A percentile compares a stretch with the other conserved stretches of the same genome.
Evolutionary conservation across 2,888 invertebrate genomes (phyloP).

Genomic region (Monopis laevigella): DNA sequence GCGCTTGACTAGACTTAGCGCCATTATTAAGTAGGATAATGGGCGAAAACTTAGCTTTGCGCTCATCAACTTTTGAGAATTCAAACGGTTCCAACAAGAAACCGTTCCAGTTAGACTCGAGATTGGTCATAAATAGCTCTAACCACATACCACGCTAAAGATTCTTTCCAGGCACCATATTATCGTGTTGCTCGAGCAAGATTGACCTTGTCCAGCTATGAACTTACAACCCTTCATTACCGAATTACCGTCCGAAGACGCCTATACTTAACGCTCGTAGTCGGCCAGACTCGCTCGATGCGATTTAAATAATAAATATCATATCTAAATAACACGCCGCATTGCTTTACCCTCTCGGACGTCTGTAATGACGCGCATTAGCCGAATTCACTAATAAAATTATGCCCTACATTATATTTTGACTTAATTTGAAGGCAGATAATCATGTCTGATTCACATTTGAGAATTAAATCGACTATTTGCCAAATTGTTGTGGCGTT

Average conservation of each 20-base stretch:
- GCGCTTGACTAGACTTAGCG: too few species aligned
- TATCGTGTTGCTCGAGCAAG: slow-evolving; percentile 36
- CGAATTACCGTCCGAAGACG: slow-evolving; percentile 53
- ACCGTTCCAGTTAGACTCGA: too few species aligned
- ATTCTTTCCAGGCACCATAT: slow-evolving; percentile 28
- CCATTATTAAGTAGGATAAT: too few species aligned
- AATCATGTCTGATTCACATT: slow-evolving; percentile 50
- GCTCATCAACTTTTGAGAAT: too few species aligned
- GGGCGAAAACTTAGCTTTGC: slow-evolving; percentile 6
- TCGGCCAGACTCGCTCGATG: slow-evolving; percentile 21
- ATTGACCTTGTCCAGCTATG: slow-evolving; percentile 49
- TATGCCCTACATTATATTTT: slow-evolving; percentile 48
- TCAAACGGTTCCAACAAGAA: too few species aligned
- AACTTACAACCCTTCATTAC: slow-evolving; percentile 57
- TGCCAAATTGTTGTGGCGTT: slow-evolving; percentile 5
- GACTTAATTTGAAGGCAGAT: slow-evolving; percentile 54
- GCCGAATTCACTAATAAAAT: slow-evolving; percentile 59
- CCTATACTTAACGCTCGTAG: slow-evolving; percentile 55
- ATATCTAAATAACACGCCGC: slow-evolving; percentile 60
- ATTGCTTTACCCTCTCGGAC: slow-evolving; percentile 46
- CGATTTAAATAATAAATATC: slow-evolving; percentile 67
- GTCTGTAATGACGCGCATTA: slow-evolving; percentile 55
- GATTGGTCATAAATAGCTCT: too few species aligned
- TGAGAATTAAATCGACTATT: slow-evolving; percentile 25
- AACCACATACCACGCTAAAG: too few species aligned